Conservation (phyloP, 2,113 vertebrate genomes). For the Forbesichthys agassizii region DNA sequence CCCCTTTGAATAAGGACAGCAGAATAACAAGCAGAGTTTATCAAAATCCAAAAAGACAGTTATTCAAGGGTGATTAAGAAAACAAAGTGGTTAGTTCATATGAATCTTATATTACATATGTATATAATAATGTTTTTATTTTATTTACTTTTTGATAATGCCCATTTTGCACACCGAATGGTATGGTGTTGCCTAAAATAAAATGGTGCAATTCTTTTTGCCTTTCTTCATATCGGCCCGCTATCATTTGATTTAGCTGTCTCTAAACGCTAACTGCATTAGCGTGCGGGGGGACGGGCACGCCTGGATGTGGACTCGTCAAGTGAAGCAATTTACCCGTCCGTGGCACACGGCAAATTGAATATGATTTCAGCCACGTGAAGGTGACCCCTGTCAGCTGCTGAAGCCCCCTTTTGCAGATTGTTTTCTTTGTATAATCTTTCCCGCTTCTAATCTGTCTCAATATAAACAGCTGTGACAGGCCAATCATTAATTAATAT, state of each 20-base stretch:
- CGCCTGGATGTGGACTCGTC: constrained; percentile 54
- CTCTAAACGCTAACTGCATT: constrained; percentile 31
- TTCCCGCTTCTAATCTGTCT: constrained; percentile 78
- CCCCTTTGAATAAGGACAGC: constrained; percentile 56
- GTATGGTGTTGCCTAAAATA: constrained; percentile 10
- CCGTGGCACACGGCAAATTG: constrained; percentile 67
- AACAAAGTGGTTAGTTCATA: too few species aligned
- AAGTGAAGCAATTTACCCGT: constrained; percentile 67
- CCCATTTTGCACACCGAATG: not conserved
- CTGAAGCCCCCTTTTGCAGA: constrained; percentile 69
- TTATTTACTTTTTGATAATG: too few species aligned
- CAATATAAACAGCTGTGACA: constrained; percentile 79
- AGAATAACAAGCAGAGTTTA: constrained; percentile 15
- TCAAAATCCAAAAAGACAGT: too few species aligned
- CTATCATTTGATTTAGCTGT: constrained; percentile 52
- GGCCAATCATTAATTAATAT: constrained; percentile 85
- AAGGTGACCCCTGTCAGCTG: constrained; percentile 82
- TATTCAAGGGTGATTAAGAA: too few species aligned
- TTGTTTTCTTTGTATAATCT: constrained; percentile 81
- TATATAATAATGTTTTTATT: too few species aligned
- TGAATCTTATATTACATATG: too few species aligned
- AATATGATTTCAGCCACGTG: constrained; percentile 77
- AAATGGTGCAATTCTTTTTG: constrained; percentile 19
- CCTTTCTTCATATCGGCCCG: constrained; percentile 12
- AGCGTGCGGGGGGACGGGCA: constrained; percentile 36